Base-by-base conservation (phyloP, 2,797 vertebrate genomes). In the Loris lydekkerianus region DNA sequence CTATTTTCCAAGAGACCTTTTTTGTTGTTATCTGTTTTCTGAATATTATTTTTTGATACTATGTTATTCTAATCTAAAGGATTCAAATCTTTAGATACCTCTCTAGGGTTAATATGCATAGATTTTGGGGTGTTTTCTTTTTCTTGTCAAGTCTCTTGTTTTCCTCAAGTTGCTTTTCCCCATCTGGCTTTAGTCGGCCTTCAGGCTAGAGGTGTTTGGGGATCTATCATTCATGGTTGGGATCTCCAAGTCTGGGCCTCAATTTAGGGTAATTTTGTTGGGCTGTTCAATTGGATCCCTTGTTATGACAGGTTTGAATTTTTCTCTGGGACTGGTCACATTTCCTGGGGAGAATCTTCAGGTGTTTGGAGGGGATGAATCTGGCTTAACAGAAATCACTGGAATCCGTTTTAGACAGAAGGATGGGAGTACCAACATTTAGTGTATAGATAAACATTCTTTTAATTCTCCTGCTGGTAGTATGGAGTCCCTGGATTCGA, bases 11-110 rank as follows among this genome's bases (percentile, higher is more conserved):
- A 76, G 43, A 76, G 27, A 6, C 85, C 11, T 65, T 93, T 88
- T n/a, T 61, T 69, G 18, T 67, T 81, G 20, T 58, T 76, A 60
- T 82, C 58, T 88, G 31, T 91, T 91, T 96, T 21, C 40, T 85
- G 58, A 58, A 81, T 65, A 63, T 58, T 56, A 60, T 11, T 86
- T 91, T 67, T 75, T 49, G 65, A 80, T 87, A 90, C 53, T 11
- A 25, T 86, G 29, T 7, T 91, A 9, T 49, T 90, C n/a, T 75
- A 73, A 53, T 81, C 61, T 31, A 86, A 11, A 43, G 63, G 21
- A 43, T 96, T 96, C 31, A 89, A 29, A 34, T 58, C 65, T 92
- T 97, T 77, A 83, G 63, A n/a, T 58, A 43, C 40, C 31, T 82
- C 61, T 73, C 11, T 70, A 34, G 20, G 31, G 34, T 58, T 17